phyloP scores from a whole-genome alignment of 2,888 invertebrate genomes.

The Clivina fossor region DNA sequence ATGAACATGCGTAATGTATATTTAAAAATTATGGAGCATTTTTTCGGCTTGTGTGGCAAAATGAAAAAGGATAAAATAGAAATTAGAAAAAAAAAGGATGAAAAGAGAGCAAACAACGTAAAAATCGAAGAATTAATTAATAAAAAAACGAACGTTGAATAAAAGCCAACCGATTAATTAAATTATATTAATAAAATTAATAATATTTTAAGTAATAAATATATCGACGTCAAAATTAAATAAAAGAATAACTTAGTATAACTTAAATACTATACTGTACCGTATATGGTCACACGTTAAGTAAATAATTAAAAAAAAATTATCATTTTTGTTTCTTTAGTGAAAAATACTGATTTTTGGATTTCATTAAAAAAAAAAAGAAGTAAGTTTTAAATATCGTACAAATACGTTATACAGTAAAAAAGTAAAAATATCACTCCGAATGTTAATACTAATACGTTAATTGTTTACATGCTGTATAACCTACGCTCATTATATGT shows the following conservation, averaged over 20 bases:
- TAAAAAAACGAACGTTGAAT: conserved; percentile 3
- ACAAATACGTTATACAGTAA: conserved; percentile 34
- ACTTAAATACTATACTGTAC: conserved; percentile 16
- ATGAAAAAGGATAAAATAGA: too few relatives aligned
- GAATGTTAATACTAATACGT: conserved; percentile 52
- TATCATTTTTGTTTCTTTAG: conserved; percentile 6
- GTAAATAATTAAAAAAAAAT: conserved; percentile 18
- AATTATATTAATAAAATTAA: conserved; percentile 17
- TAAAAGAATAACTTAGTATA: conserved; percentile 33
- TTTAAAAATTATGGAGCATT: too few relatives aligned
- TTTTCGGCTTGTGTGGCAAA: too few relatives aligned
- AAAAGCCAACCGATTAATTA: conserved; percentile 5
- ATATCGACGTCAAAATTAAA: conserved; percentile 26
- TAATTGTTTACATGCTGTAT: conserved; percentile 23
- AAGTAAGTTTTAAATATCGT: conserved; percentile 38
- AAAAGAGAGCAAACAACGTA: conserved; percentile 30
- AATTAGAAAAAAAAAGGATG: background rate
- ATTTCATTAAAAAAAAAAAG: conserved; percentile 20
- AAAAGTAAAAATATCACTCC: conserved; percentile 51
- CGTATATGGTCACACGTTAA: conserved; percentile 21
- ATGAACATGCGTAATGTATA: background rate
- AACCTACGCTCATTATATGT: conserved; percentile 2
- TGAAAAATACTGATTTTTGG: conserved; percentile 25
- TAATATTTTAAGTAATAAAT: conserved; percentile 27
- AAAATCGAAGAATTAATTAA: conserved; percentile 2